Evolutionary conservation across 2,888 invertebrate species (phyloP), one percentile per base, ranked within the genome.

Genomic region (Amphipoea oculea): DNA sequence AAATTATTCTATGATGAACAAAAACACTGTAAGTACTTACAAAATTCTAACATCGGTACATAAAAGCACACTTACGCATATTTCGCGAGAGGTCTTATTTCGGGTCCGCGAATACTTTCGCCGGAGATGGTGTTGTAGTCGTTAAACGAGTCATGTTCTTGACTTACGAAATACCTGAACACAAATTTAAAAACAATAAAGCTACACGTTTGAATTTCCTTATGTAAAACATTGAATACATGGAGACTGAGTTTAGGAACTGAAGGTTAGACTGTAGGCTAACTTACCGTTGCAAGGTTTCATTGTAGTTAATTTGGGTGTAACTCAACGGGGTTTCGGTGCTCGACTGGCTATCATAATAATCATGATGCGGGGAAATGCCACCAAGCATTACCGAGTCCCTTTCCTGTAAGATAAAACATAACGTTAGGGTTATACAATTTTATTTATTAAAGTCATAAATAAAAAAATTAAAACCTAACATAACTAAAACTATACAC

Each of bases 321-420:
- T 99, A 99, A 91, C 98, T 99, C 12, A 98, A 98, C 0, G 98
- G 98, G 0, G 98, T 98, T 90, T 98, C 98, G 0, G 98, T 98
- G 48, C 98, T 98, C 20, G 98, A 98, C 94, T 98, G 98, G 94
- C 98, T 98, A 90, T 98, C 98, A 89, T 97, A 98, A 92, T 98
- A 98, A 76, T 98, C 98, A 90, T 98, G 98, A 93, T 98, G 98
- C 0, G 98, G 98, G 1, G 98, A 99, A 89, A 99, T 98, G 91
- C 98, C 98, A 11, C 98, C 98, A 20, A 99, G 96, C 98, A 99
- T 98, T 42, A 98, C 98, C 1, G 98, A 98, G 93, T 98, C 98
- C 51, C 98, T 97, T 93, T 98, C 98, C 97, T 98, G 94, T 73
- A 96, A 89, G 68, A 71, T 42, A 79, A 70, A 65, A 65, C 48